These are phyloP conservation scores for Chelonia mydas DNA, from an alignment of 2,797 vertebrate species.

Conservation along the genomic window DNA sequence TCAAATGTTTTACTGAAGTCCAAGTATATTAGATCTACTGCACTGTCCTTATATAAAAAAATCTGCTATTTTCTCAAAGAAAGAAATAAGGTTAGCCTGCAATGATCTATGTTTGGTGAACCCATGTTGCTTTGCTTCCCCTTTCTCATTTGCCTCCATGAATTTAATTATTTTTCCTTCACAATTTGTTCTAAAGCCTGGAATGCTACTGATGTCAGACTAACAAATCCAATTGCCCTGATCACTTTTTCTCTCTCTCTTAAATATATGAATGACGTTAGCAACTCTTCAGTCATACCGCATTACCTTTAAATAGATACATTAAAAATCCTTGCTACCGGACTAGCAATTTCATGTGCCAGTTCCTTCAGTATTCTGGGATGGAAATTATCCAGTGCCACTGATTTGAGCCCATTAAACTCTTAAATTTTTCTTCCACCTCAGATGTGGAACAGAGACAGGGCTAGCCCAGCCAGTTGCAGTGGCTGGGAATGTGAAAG, in stretches of 20 bases:
- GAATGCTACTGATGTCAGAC: background rate
- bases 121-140: background rate
- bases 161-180: background rate
- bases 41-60: background rate
- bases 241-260: background rate
- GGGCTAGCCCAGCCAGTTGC: background rate
- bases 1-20: background rate
- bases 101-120: background rate
- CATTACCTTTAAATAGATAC: background rate
- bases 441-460: background rate
- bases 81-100: background rate
- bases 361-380: background rate
- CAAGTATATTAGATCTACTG: background rate
- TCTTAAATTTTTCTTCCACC: background rate
- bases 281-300: background rate
- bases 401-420: background rate
- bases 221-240: background rate
- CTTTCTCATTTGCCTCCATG: background rate
- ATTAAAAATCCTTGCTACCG: background rate
- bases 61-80: background rate
- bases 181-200: background rate
- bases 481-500: background rate
- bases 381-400: background rate
- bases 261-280: background rate
- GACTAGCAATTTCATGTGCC: background rate